Percentiles rank a stretch among this genome's conserved stretches.
These are phyloP conservation scores for Anorthoa munda DNA, from an alignment of 2,888 invertebrate species.

Conservation along the genomic window DNA sequence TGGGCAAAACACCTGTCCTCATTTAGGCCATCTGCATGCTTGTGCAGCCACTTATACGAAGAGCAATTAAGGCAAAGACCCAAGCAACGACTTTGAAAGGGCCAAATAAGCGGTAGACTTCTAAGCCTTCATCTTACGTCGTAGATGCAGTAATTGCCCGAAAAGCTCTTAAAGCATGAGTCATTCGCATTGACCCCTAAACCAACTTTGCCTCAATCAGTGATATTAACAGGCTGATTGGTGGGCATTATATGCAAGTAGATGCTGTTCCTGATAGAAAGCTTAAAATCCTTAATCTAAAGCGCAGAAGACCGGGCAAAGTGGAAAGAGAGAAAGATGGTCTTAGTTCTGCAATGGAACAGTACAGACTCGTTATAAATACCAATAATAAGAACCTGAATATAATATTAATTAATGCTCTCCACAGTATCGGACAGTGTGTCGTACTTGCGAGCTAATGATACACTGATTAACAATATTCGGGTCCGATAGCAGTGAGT, in stretches of 20 bases:
- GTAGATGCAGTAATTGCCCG: constrained; percentile 2
- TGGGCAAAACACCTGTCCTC: background rate
- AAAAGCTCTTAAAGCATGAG: constrained; percentile 17
- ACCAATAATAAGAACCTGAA: background rate
- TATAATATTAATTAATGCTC: constrained; percentile 40
- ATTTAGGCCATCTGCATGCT: too few species aligned
- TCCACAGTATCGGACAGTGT: constrained; percentile 72
- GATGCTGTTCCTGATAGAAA: background rate
- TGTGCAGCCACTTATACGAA: background rate
- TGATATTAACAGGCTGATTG: background rate
- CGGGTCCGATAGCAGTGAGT: constrained; percentile 89
- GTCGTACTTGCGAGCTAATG: constrained; percentile 82
- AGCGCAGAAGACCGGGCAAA: background rate
- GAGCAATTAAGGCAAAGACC: background rate
- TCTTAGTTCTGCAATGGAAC: background rate
- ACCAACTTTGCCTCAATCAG: constrained; percentile 8
- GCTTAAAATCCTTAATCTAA: background rate
- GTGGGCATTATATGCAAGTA: constrained; percentile 13
- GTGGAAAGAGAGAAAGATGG: background rate
- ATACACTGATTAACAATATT: constrained; percentile 91
- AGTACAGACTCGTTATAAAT: too few species aligned
- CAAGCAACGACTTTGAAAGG: background rate
- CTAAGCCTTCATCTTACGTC: background rate
- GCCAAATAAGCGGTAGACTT: background rate
- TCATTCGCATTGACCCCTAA: constrained; percentile 8